Base-by-base conservation (phyloP, 2,888 invertebrate genomes). In the Harpalus rufipes region DNA sequence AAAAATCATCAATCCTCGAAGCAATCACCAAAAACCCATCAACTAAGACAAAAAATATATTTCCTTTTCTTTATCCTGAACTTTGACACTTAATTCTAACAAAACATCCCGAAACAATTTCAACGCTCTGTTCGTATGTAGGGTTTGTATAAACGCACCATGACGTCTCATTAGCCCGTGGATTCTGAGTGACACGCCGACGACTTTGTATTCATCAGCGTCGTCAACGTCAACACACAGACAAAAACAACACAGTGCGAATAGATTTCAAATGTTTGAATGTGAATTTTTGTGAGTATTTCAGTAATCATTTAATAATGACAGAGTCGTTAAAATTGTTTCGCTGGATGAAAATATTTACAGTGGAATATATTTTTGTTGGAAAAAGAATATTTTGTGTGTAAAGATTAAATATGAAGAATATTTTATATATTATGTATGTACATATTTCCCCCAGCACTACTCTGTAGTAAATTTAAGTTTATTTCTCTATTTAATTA, bases 191-290 rank as follows among this genome's bases (percentile, higher is more conserved):
- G 68, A 68, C 68, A 39, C 39, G 68, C 14, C 68, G 32, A 68
- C 68, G 39, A 68, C 68, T 68, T 68, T 68, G 68, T 68, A 68
- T 68, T 68, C 68, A 68, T 68, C 68, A 68, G 68, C 65, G 32
- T 65, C 65, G 21, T 21, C 10, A n/a, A 25, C 68, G 32, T 39
- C 68, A 39, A 68, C 68, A 25, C 8, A 21, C 39, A 68, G 18
- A 68, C 68, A 68, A 68, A 68, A 32, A 63, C 63, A 25, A 21
- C 21, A 21, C 8, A 63, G 18, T 12, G 44, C 44, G 68, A 68
- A 68, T 32, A 32, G 39, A 68, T 68, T 63, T 68, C 68, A 39
- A 0, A 39, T 65, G 68, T 39, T 10, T n/a, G 32, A 39, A 25
- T 18, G 5, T 4, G 32, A 32, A 12, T 51, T 51, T 51, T 51